Percentiles rank a stretch among this genome's conserved stretches.
These are phyloP conservation scores for Crenuchus spilurus DNA, from an alignment of 2,797 vertebrate species.

Conservation along the genomic window DNA sequence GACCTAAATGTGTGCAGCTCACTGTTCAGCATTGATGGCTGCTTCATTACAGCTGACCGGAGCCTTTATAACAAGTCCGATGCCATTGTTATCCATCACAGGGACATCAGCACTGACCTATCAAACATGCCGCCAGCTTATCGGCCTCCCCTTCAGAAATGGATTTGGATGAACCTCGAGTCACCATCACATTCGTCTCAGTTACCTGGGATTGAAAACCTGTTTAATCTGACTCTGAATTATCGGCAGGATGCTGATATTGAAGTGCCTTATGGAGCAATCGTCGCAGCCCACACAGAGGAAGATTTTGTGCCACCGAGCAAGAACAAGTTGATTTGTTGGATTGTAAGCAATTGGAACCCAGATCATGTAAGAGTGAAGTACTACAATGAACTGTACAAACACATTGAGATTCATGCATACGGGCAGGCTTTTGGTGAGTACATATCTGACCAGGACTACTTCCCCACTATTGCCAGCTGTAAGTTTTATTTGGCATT, in stretches of 20 bases:
- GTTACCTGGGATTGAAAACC: slow-evolving; percentile 88
- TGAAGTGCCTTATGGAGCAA: slow-evolving; percentile 95
- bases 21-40: slow-evolving; percentile 91
- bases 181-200: slow-evolving; percentile 95
- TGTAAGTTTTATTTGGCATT: slow-evolving; percentile 98
- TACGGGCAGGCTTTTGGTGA: slow-evolving; percentile 95
- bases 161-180: slow-evolving; percentile 98
- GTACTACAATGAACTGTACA: slow-evolving; percentile 96
- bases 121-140: slow-evolving; percentile 90
- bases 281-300: slow-evolving; percentile 82
- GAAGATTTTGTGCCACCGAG: slow-evolving; percentile 89
- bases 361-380: slow-evolving; percentile 93
- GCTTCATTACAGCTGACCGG: slow-evolving; percentile 91
- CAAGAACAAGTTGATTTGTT: slow-evolving; percentile 95
- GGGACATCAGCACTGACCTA: slow-evolving; percentile 91
- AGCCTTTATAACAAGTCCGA: slow-evolving; percentile 92
- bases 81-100: slow-evolving; percentile 93
- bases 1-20: slow-evolving; percentile 90
- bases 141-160: slow-evolving; percentile 94
- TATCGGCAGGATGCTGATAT: slow-evolving; percentile 97
- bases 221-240: slow-evolving; percentile 95
- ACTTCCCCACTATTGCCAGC: slow-evolving; percentile 91
- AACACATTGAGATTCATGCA: slow-evolving; percentile 93
- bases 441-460: slow-evolving; percentile 89
- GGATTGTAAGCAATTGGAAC: slow-evolving; percentile 99